Percentiles rank a stretch among this genome's conserved stretches.
Evolutionary conservation across 2,888 invertebrate genomes (phyloP).

Genomic region (Blomia tropicalis): DNA sequence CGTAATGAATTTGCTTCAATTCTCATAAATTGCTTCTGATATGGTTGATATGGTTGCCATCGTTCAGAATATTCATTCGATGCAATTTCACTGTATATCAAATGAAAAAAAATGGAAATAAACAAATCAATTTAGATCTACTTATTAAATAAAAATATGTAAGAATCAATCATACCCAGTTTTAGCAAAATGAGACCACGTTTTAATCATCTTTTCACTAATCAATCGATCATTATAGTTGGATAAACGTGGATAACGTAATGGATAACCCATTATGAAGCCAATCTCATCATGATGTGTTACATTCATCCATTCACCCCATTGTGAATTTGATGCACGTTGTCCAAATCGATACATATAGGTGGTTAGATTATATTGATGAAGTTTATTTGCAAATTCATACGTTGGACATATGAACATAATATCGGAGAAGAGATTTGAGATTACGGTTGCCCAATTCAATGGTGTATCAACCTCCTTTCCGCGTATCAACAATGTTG

Average conservation of each 20-base stretch:
- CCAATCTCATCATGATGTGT: constrained; percentile 88
- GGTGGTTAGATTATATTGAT: not conserved
- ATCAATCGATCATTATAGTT: constrained; percentile 51
- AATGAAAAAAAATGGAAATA: not conserved
- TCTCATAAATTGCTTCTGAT: constrained; percentile 11
- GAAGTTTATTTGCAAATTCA: constrained; percentile 16
- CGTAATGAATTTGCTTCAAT: not conserved
- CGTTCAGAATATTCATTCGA: not conserved
- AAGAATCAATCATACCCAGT: constrained; percentile 51
- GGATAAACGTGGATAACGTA: constrained; percentile 34
- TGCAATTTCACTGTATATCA: not conserved
- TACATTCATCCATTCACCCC: constrained; percentile 90
- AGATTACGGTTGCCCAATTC: constrained; percentile 1
- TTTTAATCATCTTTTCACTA: constrained; percentile 72
- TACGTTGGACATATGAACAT: constrained; percentile 20
- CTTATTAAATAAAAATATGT: too few relatives aligned
- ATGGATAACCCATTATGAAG: constrained; percentile 84
- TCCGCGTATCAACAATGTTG: constrained; percentile 5
- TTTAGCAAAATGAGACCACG: constrained; percentile 90
- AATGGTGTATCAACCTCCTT: constrained; percentile 12
- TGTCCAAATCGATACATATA: constrained; percentile 24
- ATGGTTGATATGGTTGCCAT: not conserved
- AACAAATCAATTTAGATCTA: too few relatives aligned
- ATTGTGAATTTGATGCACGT: constrained; percentile 35
- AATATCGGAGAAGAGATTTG: constrained; percentile 5